Conservation (phyloP, 2,113 vertebrate genomes). For the Toxostoma redivivum region DNA sequence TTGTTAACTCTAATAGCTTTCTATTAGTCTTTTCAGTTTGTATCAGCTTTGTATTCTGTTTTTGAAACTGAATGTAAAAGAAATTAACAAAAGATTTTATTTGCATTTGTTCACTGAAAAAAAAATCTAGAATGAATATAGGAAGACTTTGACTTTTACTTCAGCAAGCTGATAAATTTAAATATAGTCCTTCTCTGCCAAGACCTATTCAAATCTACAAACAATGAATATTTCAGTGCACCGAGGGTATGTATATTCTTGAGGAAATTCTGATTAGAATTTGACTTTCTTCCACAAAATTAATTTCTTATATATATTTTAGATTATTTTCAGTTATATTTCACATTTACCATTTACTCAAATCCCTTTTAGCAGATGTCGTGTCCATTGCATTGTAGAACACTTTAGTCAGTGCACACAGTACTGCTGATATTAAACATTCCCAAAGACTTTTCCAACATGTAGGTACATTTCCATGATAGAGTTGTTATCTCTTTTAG, state of each 20-base stretch:
- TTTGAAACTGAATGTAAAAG: background rate
- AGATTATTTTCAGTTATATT: background rate
- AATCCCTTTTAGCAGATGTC: background rate
- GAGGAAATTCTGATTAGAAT: background rate
- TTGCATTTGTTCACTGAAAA: background rate
- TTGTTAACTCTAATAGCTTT: background rate
- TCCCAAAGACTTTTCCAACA: background rate
- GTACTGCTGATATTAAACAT: background rate
- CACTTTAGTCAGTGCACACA: background rate
- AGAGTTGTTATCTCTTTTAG: background rate
- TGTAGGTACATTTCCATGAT: fast-evolving
- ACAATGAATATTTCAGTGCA: background rate
- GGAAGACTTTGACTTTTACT: background rate
- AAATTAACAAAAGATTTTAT: background rate
- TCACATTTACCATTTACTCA: background rate
- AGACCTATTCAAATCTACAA: background rate
- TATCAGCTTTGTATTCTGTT: background rate
- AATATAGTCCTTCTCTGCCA: background rate
- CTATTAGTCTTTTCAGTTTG: background rate
- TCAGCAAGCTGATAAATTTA: background rate
- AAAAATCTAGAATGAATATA: background rate
- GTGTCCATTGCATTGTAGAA: background rate
- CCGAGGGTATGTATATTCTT: background rate
- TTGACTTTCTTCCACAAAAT: background rate
- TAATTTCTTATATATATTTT: background rate